Base-by-base conservation (phyloP, 2,888 invertebrate species). In the Acrobasis consociella region DNA sequence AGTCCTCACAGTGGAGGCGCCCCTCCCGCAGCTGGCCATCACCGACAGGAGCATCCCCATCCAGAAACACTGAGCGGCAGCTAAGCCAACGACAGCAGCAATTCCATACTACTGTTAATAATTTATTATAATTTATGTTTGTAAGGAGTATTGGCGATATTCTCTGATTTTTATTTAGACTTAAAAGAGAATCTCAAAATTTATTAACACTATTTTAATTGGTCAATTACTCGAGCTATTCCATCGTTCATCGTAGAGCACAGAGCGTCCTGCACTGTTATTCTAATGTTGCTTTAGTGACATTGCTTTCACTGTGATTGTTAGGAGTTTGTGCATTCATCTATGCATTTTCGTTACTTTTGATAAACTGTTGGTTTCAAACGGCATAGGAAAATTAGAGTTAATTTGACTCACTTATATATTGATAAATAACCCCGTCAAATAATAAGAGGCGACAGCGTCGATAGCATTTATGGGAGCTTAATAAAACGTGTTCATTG, bases 1-100 rank as follows among this genome's bases (percentile, higher is more conserved):
- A 52, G 97, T 99, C 39, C 94, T 99, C 67, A 98, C 99, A 46
- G 99, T 99, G 58, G 98, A 99, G 85, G 99, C 99, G 31, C 99
- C 99, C 2, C 94, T 99, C 82, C 99, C 99, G 39, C 96, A 97
- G 65, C 94, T 97, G 70, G 95, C 95, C 68, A 94, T 95, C 75
- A 96, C 96, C 72, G 97, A 97, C 88, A 95, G 96, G 83, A 93
- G 96, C 88, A 97, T 97, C 93, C 96, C 97, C 78, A 97, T 97
- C 78, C 95, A 96, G 81, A 92, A 91, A 79, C 91, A 92, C 83
- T 92, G 91, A 92, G 81, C 77, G 67, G 73, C 67, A 73, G 77
- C 78, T 72, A 70, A 72, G 77, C 74, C 73, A 71, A 71, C 71
- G 82, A 81, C 85, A 81, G 83, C 87, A 86, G 87, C 89, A 89